Percentiles rank a stretch among this genome's conserved stretches.
Conservation (phyloP, 2,888 invertebrate genomes). For the Odontomyia ornata region DNA sequence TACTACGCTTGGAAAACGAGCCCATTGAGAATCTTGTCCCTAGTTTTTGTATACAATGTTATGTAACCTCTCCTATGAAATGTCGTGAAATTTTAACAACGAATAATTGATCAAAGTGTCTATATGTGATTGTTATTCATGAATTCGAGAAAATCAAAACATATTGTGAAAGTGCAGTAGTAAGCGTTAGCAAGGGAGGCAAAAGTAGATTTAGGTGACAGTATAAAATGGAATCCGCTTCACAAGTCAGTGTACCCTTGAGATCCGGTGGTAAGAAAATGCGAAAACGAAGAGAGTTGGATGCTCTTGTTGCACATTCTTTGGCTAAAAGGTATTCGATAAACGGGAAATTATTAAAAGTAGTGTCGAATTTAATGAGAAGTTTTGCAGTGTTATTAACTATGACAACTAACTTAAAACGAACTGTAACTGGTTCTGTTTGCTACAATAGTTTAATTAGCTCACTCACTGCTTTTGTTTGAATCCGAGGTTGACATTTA, state of each 20-base stretch:
- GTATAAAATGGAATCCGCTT: slow-evolving; percentile 68
- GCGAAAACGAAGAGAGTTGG: slow-evolving; percentile 79
- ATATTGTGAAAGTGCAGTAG: neutral
- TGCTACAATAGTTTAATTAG: too few species aligned
- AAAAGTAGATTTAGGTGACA: neutral
- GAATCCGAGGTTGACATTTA: too few species aligned
- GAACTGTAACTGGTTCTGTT: too few species aligned
- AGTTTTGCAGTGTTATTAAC: slow-evolving; percentile 24
- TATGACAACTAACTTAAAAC: too few species aligned
- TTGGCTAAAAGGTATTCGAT: slow-evolving; percentile 60
- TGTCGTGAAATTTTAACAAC: slow-evolving; percentile 34
- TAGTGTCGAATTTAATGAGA: neutral
- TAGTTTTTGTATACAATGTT: slow-evolving; percentile 29
- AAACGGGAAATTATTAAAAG: slow-evolving; percentile 1
- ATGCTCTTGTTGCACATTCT: slow-evolving; percentile 72
- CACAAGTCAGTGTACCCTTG: slow-evolving; percentile 71
- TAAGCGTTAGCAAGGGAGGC: neutral
- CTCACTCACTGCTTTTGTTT: too few species aligned
- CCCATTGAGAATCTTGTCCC: neutral
- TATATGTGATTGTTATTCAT: neutral
- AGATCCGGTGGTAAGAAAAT: slow-evolving; percentile 73
- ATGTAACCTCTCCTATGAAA: slow-evolving; percentile 27
- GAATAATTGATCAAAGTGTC: slow-evolving; percentile 3
- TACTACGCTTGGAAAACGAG: neutral
- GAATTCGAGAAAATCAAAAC: neutral